These are phyloP conservation scores for Diorhabda sublineata DNA, from an alignment of 1,140 invertebrate genomes.

Conservation along the genomic window DNA sequence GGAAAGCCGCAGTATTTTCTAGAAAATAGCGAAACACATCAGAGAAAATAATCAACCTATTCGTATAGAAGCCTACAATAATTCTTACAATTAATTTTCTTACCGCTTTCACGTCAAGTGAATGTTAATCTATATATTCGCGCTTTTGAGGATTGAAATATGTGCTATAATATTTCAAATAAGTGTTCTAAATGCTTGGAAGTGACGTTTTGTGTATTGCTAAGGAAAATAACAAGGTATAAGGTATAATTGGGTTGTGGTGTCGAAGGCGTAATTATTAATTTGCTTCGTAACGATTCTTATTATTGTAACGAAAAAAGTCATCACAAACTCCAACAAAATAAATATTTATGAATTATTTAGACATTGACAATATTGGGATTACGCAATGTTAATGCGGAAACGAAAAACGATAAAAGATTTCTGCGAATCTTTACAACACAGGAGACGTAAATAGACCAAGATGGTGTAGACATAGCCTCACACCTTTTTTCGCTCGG, in stretches of 20 bases:
- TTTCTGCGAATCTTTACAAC: too few species aligned
- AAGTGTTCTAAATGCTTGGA: constrained; percentile 1
- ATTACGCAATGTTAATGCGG: too few species aligned
- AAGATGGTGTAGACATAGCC: too few species aligned
- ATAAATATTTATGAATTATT: too few species aligned
- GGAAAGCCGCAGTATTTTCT: neutral
- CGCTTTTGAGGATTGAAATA: neutral
- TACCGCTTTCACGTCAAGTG: neutral
- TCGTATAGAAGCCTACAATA: neutral
- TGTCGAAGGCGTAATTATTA: neutral
- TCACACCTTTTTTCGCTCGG: too few species aligned
- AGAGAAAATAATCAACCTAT: neutral
- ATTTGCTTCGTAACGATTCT: neutral
- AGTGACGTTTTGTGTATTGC: neutral
- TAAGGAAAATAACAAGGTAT: neutral
- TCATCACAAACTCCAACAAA: too few species aligned
- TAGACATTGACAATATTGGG: too few species aligned
- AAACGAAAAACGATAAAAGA: too few species aligned
- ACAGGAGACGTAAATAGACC: too few species aligned
- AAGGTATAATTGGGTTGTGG: neutral
- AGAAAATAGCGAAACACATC: neutral
- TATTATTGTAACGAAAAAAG: too few species aligned
- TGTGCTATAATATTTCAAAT: constrained; percentile 1
- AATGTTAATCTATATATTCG: constrained; percentile 3
- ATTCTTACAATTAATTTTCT: constrained; percentile 3